These are phyloP conservation scores for Eremophila alpestris DNA, from an alignment of 2,797 vertebrate species.

Conservation along the genomic window DNA sequence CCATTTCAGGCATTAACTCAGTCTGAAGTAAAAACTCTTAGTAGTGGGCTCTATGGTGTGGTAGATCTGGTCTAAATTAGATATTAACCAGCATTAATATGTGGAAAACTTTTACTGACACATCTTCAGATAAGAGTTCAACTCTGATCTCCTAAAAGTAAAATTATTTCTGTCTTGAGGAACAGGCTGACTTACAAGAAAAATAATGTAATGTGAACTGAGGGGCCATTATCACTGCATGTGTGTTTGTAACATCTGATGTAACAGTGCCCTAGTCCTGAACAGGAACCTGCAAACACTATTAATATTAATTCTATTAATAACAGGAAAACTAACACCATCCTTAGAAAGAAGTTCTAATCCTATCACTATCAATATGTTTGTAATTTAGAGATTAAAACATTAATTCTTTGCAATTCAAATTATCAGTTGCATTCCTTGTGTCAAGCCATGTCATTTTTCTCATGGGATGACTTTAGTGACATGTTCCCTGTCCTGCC, in stretches of 20 bases:
- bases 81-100: background rate
- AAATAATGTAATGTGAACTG: background rate
- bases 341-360: background rate
- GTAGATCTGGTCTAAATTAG: background rate
- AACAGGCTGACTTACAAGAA: background rate
- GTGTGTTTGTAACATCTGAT: background rate
- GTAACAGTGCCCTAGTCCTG: background rate
- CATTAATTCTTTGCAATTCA: background rate
- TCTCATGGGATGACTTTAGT: background rate
- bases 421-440: background rate
- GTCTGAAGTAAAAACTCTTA: background rate
- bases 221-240: background rate
- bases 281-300: background rate
- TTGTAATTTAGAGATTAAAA: background rate
- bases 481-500: background rate
- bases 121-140: background rate
- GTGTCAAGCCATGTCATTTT: background rate
- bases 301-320: background rate
- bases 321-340: background rate
- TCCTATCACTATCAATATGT: background rate
- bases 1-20: background rate
- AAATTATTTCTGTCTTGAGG: background rate
- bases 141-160: background rate
- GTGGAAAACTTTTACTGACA: background rate
- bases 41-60: background rate